Base-by-base conservation (phyloP, 2,888 invertebrate species). In the Heteropelma amictum region DNA sequence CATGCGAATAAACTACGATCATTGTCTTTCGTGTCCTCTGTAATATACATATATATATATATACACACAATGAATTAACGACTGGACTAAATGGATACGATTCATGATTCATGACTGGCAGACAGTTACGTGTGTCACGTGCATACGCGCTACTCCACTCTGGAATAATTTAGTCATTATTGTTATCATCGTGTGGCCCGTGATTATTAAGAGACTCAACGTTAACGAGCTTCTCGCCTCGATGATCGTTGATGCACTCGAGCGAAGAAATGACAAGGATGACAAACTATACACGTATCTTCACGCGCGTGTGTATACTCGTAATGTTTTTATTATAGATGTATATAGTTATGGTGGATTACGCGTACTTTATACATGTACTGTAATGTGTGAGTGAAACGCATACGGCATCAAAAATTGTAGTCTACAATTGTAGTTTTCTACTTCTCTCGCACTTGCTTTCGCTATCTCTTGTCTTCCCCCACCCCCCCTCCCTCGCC, bases 161-260 rank as follows among this genome's bases (percentile, higher is more conserved):
- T 28, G n/a, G 49, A 12, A 47, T 17, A 49, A 26, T 30, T 30
- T 12, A 10, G 7, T 17, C 8, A 7, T 53, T 38, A 33, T 65
- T 33, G 26, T 30, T 56, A 21, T 60, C 33, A 47, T 58, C 60
- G 45, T 60, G 28, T 51, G 21, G 58, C 21, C 42, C 30, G 35
- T 19, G 12, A 19, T 35, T 73, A 26, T 47, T 47, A n/a, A 23
- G 35, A 67, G 53, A 26, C 12, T 49, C 30, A 63, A 42, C 53
- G 67, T 61, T 75, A 71, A 75, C 75, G 75, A 75, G 70, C 71
- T 67, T 75, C 71, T 71, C 75, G 75, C 75, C 71, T 71, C 56
- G 75, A 6, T 51, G 71, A 67, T 63, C 56, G 71, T 68, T 56
- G n/a, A n/a, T n/a, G 67, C 67, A 63, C 56, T 71, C 67, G 67